phyloP scores from a whole-genome alignment of 2,797 vertebrate species.

The Mormyrus proboscirostris region DNA sequence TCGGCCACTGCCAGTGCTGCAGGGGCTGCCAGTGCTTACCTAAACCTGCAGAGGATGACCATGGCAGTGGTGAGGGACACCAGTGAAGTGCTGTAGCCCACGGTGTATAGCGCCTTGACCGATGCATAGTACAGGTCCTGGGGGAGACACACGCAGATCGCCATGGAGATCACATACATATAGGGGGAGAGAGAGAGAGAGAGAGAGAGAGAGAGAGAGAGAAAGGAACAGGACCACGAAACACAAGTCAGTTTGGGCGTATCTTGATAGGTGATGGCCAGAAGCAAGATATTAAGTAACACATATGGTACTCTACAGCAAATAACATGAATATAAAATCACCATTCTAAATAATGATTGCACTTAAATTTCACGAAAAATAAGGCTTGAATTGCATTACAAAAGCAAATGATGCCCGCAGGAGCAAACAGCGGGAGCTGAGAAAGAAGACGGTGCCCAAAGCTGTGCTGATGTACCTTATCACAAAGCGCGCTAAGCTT shows the following conservation, averaged over 20 bases:
- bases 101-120: conserved; percentile 91
- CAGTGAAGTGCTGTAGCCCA: conserved; percentile 93
- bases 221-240: not conserved
- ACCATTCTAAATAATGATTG: not conserved
- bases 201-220: too few species aligned
- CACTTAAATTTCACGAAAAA: not conserved
- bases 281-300: not conserved
- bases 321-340: not conserved
- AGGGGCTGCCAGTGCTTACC: conserved; percentile 58
- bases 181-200: too few species aligned
- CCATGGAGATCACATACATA: too few species aligned
- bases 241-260: not conserved
- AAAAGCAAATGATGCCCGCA: not conserved
- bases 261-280: not conserved
- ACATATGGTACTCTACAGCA: not conserved
- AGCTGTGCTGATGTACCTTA: not conserved
- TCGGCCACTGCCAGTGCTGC: not conserved
- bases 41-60: conserved; percentile 94
- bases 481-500: not conserved
- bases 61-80: conserved; percentile 92
- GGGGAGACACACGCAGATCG: conserved; percentile 14
- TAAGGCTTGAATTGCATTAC: not conserved
- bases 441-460: not conserved
- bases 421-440: not conserved
- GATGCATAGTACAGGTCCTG: conserved; percentile 83